phyloP scores from a whole-genome alignment of 2,113 vertebrate species.

The Pangasianodon gigas region DNA sequence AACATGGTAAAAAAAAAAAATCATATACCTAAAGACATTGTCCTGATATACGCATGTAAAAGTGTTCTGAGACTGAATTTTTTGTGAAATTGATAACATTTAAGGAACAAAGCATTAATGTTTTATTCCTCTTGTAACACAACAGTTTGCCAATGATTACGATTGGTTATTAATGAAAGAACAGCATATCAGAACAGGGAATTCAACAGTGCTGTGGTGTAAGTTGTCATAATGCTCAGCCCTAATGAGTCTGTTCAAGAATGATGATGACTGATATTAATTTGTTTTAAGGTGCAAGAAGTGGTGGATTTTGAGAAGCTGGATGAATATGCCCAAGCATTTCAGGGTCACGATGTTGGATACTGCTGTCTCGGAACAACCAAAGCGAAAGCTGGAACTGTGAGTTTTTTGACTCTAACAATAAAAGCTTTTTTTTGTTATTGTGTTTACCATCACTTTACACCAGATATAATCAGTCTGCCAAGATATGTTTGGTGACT shows the following conservation, averaged over 20 bases:
- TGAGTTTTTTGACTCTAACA: conserved; percentile 54
- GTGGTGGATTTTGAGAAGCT: conserved; percentile 87
- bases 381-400: conserved; percentile 74
- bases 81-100: background rate
- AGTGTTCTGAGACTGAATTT: background rate
- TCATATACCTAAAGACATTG: background rate
- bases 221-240: background rate
- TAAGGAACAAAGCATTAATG: background rate
- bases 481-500: background rate
- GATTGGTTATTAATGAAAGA: background rate
- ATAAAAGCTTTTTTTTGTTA: background rate
- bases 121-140: background rate
- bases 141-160: background rate
- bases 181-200: background rate
- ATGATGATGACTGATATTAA: background rate
- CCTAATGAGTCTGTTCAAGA: background rate
- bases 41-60: background rate
- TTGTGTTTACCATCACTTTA: background rate
- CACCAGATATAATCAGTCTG: background rate
- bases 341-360: conserved; percentile 81
- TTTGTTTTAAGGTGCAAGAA: conserved; percentile 76
- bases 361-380: conserved; percentile 89
- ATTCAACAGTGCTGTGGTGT: background rate
- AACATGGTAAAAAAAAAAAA: background rate
- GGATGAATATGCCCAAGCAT: conserved; percentile 71